Percentiles rank a stretch among this genome's conserved stretches.
These are phyloP conservation scores for Octopus sinensis DNA, from an alignment of 1,140 invertebrate species.

Conservation along the genomic window DNA sequence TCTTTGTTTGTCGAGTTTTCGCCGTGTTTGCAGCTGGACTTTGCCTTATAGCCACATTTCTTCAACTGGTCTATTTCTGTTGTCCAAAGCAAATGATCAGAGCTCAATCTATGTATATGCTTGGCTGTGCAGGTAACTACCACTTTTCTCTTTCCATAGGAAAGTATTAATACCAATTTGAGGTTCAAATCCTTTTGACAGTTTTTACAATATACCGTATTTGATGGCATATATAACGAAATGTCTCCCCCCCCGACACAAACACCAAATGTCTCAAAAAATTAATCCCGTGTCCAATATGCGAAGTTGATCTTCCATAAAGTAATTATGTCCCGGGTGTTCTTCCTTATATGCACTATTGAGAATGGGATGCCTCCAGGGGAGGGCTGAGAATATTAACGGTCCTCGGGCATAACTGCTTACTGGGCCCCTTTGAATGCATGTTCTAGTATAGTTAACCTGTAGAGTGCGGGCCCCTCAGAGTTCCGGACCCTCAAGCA, in stretches of 20 bases:
- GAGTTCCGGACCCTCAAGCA: no score
- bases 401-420: no score
- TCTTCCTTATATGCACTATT: no score
- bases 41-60: neutral
- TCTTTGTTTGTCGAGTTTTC: constrained; percentile 7
- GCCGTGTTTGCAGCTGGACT: neutral
- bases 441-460: no score
- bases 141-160: neutral
- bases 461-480: no score
- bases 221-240: neutral
- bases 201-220: neutral
- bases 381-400: no score
- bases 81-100: neutral
- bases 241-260: neutral
- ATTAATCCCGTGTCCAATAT: no score
- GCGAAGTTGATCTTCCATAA: no score
- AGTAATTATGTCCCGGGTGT: no score
- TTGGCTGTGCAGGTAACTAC: neutral
- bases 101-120: neutral
- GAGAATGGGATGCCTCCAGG: no score
- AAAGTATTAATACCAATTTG: neutral
- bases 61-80: constrained; percentile 4
- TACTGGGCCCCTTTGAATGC: no score
- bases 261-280: neutral
- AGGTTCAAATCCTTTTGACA: no score